Conservation (phyloP, 1,140 invertebrate species). For the Apis cerana region DNA sequence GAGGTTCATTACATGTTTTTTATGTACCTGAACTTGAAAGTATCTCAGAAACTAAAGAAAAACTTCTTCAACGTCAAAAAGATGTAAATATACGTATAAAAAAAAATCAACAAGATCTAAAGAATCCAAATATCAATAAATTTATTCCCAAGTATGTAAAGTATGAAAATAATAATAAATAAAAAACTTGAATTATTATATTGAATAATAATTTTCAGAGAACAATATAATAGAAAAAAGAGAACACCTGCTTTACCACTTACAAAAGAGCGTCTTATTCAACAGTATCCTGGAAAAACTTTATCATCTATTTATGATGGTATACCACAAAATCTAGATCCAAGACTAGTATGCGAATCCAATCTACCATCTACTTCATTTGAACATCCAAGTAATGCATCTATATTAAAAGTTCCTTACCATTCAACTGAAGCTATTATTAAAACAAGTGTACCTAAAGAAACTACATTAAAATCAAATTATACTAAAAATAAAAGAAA, state of each 20-base stretch:
- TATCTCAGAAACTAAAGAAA: conserved; percentile 87
- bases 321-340: conserved; percentile 66
- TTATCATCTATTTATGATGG: conserved; percentile 66
- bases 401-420: conserved; percentile 59
- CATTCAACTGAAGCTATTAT: conserved; percentile 60
- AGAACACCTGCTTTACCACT: conserved; percentile 68
- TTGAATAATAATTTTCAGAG: conserved; percentile 58
- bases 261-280: conserved; percentile 63
- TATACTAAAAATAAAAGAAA: conserved; percentile 58
- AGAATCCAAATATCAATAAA: conserved; percentile 62
- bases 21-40: conserved; percentile 95
- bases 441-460: conserved; percentile 13
- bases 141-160: conserved; percentile 69
- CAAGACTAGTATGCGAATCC: conserved; percentile 62
- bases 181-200: background rate
- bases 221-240: conserved; percentile 71
- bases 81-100: conserved; percentile 81
- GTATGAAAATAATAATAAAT: background rate
- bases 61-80: conserved; percentile 86
- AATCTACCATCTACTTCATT: conserved; percentile 59
- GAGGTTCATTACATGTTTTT: conserved; percentile 91
- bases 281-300: conserved; percentile 68
- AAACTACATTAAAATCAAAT: conserved; percentile 11
- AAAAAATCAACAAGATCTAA: conserved; percentile 66
- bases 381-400: background rate